Conservation (phyloP, 2,797 vertebrate genomes). For the Crenuchus spilurus region DNA sequence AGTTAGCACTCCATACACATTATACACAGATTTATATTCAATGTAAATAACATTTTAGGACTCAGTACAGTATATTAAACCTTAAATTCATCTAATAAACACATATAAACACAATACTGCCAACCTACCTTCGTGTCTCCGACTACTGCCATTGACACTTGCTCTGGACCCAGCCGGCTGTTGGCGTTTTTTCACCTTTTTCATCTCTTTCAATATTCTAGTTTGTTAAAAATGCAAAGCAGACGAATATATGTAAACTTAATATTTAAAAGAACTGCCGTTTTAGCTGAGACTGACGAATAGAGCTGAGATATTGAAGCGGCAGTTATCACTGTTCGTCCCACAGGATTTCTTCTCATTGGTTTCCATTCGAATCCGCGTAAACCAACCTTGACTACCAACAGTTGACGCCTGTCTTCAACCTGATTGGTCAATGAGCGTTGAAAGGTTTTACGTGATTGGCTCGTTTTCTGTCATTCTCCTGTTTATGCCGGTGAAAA, state of each 20-base stretch:
- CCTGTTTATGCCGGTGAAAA: not conserved
- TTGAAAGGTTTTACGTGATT: slow-evolving; percentile 22
- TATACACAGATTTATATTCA: too few species aligned
- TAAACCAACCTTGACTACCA: slow-evolving; percentile 26
- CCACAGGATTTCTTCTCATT: slow-evolving; percentile 15
- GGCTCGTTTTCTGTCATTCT: slow-evolving; percentile 22
- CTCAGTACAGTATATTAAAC: too few species aligned
- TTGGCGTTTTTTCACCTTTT: slow-evolving; percentile 52
- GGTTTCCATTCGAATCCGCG: not conserved
- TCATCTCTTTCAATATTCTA: slow-evolving; percentile 46
- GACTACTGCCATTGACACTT: slow-evolving; percentile 30
- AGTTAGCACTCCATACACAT: too few species aligned
- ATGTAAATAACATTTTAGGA: too few species aligned
- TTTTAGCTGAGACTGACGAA: too few species aligned
- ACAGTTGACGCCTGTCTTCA: not conserved
- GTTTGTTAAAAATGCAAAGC: not conserved
- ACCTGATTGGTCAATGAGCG: slow-evolving; percentile 47
- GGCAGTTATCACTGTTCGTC: not conserved
- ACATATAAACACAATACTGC: not conserved
- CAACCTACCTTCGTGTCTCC: slow-evolving; percentile 55
- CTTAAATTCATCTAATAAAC: too few species aligned
- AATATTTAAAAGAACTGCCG: not conserved
- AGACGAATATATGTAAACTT: too few species aligned
- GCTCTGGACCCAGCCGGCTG: slow-evolving; percentile 37
- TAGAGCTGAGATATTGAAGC: not conserved